phyloP scores from a whole-genome alignment of 1,140 invertebrate genomes.

The Aricia agestis region DNA sequence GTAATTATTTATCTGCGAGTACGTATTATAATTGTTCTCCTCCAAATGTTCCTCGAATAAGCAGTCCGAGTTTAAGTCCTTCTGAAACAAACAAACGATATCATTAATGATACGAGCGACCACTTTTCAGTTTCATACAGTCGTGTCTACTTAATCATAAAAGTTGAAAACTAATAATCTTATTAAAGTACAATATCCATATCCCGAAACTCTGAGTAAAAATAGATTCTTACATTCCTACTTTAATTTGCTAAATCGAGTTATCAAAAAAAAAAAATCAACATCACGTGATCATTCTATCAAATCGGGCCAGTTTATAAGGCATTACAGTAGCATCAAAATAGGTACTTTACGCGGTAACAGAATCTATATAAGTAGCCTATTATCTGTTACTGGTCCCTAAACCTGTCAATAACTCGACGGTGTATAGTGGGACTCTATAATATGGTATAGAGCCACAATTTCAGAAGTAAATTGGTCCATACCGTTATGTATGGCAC shows the following conservation, averaged over 20 bases:
- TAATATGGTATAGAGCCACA: constrained; percentile 15
- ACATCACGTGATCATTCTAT: neutral
- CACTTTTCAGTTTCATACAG: neutral
- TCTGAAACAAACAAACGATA: constrained; percentile 81
- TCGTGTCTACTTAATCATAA: too few relatives aligned
- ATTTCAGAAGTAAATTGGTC: constrained; percentile 24
- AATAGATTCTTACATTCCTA: too few relatives aligned
- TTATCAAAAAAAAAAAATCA: too few relatives aligned
- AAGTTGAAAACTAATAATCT: too few relatives aligned
- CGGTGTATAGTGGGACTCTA: neutral
- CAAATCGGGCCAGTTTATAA: neutral
- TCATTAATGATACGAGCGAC: neutral
- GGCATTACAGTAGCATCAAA: neutral
- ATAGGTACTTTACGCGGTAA: constrained; percentile 6
- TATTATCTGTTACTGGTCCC: constrained; percentile 29
- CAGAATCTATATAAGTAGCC: constrained; percentile 7
- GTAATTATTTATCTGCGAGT: constrained; percentile 82
- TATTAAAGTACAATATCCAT: too few relatives aligned
- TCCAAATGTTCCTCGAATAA: constrained; percentile 91
- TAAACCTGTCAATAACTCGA: constrained; percentile 27
- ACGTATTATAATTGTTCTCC: constrained; percentile 90
- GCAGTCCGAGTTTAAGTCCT: constrained; percentile 87
- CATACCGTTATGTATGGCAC: constrained; percentile 16
- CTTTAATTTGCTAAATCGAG: too few relatives aligned
- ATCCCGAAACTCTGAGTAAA: too few relatives aligned